Evolutionary conservation across 2,113 vertebrate genomes (phyloP).

Genomic region (Nipponia nippon): DNA sequence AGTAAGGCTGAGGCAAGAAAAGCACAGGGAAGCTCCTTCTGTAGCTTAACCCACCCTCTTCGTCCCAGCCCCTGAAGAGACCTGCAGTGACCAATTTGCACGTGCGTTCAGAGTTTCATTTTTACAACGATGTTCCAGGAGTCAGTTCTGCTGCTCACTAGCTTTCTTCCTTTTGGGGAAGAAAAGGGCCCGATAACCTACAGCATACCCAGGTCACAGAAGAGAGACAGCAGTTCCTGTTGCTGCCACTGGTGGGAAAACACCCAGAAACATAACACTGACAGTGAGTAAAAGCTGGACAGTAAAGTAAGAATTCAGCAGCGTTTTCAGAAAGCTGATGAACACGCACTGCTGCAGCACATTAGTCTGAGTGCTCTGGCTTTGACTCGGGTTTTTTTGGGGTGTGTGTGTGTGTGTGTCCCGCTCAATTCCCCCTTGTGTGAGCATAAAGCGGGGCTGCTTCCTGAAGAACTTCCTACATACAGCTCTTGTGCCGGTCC

Average conservation of each 20-base stretch:
- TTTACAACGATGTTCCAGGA: neutral
- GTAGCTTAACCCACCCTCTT: neutral
- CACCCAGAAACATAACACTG: neutral
- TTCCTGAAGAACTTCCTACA: constrained; percentile 27
- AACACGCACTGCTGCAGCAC: neutral
- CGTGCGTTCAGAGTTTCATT: accelerated
- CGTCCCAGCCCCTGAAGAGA: neutral
- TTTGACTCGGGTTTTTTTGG: neutral
- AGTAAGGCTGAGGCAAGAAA: neutral
- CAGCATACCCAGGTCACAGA: neutral
- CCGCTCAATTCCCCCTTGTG: neutral
- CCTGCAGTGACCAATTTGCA: neutral
- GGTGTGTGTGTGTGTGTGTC: too few species aligned
- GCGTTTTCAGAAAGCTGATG: neutral
- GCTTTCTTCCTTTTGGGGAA: neutral
- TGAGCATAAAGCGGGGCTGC: neutral
- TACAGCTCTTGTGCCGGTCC: neutral
- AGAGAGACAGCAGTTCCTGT: neutral
- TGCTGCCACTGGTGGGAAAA: neutral
- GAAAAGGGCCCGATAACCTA: neutral
- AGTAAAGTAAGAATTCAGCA: neutral
- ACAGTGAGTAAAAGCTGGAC: neutral
- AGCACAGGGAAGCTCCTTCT: neutral
- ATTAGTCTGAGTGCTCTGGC: neutral
- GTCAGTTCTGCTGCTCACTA: neutral